Evolutionary conservation across 2,797 vertebrate genomes (phyloP).

Genomic region (Prionace glauca): DNA sequence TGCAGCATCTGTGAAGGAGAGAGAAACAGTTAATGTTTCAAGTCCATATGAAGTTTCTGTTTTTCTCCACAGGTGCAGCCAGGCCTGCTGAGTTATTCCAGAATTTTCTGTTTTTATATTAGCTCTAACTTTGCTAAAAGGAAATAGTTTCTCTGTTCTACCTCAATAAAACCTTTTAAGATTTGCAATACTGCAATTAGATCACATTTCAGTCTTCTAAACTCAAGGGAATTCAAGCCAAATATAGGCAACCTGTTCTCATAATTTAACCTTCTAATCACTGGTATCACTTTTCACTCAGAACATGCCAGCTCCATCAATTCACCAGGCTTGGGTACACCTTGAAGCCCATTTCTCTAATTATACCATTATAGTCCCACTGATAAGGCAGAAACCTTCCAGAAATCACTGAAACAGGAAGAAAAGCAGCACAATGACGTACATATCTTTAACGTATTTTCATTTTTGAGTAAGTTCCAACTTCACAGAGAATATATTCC

Average conservation of each 20-base stretch:
- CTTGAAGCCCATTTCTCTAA: neutral
- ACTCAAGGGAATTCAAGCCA: neutral
- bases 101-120: too few relatives aligned
- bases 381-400: neutral
- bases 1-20: too few relatives aligned
- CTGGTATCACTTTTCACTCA: neutral
- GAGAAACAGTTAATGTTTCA: too few relatives aligned
- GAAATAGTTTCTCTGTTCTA: neutral
- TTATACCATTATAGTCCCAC: neutral
- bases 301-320: neutral
- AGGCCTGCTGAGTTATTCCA: too few relatives aligned
- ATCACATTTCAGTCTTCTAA: neutral
- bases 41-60: too few relatives aligned
- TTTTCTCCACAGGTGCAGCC: too few relatives aligned
- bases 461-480: neutral
- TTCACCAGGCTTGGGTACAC: neutral
- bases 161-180: neutral
- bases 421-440: neutral
- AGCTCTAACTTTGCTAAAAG: neutral
- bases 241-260: neutral
- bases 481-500: neutral
- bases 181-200: neutral
- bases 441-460: neutral
- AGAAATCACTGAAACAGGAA: neutral
- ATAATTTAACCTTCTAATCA: neutral